phyloP scores from a whole-genome alignment of 1,140 invertebrate genomes.

The Drosophila rhopaloa region DNA sequence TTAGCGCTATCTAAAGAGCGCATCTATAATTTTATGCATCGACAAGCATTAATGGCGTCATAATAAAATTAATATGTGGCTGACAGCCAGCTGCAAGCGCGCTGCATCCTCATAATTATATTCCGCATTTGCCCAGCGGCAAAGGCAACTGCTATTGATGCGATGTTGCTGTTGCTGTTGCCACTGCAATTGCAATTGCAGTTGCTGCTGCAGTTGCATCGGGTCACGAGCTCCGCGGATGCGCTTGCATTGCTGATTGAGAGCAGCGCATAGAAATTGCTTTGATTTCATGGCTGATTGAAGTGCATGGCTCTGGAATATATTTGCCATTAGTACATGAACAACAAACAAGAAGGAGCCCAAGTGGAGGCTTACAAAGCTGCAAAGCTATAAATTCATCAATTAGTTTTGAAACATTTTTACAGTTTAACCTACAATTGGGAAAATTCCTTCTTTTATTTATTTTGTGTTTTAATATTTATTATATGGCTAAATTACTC shows the following conservation, averaged over 20 bases:
- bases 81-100: conserved; percentile 43
- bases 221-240: conserved; percentile 28
- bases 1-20: conserved; percentile 76
- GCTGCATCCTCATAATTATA: conserved; percentile 59
- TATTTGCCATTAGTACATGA: not conserved
- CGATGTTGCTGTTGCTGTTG: conserved; percentile 1
- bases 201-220: conserved; percentile 9
- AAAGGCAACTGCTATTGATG: conserved; percentile 11
- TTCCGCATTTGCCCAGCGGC: not conserved
- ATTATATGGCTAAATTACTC: not conserved
- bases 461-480: not conserved
- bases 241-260: conserved; percentile 33
- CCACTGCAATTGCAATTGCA: not conserved
- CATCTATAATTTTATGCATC: conserved; percentile 82
- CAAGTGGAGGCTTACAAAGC: not conserved
- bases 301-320: conserved; percentile 19
- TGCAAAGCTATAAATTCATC: not conserved
- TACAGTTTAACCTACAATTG: not conserved
- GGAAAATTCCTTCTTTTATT: not conserved
- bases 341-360: not conserved
- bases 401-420: not conserved
- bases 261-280: conserved; percentile 43
- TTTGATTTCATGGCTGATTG: conserved; percentile 50
- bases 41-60: conserved; percentile 72
- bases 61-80: conserved; percentile 75